Percentiles rank a stretch among this genome's conserved stretches.
Conservation (phyloP, 2,888 invertebrate species). For the Vannuccia rotundouncinata region DNA sequence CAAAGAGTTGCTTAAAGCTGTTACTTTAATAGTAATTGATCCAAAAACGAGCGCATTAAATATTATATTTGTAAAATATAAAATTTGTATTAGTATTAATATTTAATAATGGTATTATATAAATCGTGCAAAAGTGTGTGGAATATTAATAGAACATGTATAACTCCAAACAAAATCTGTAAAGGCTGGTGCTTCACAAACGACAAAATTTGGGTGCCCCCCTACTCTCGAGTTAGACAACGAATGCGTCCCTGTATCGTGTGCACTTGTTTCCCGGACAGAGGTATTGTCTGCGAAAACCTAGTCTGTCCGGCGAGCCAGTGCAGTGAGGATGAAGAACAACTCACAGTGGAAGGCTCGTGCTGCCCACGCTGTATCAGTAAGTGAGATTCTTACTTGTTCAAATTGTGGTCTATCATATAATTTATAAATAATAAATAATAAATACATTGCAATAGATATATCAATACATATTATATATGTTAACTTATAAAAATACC, state of each 20-base stretch:
- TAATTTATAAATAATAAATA: neutral
- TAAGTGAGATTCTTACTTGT: neutral
- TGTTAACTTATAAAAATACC: neutral
- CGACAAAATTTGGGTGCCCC: neutral
- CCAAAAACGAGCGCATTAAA: too few species aligned
- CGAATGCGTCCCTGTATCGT: neutral
- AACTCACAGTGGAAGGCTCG: neutral
- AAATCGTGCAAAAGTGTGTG: too few species aligned
- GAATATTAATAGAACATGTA: too few species aligned
- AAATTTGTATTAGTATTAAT: too few species aligned
- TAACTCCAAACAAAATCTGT: too few species aligned
- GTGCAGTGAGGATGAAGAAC: slow-evolving; percentile 11
- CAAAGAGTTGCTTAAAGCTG: too few species aligned
- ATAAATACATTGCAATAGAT: neutral
- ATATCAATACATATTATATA: too few species aligned
- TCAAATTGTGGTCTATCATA: neutral
- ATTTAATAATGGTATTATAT: too few species aligned
- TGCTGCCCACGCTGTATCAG: neutral
- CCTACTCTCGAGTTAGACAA: neutral
- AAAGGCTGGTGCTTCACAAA: slow-evolving; percentile 1
- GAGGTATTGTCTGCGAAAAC: neutral
- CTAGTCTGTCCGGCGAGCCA: neutral
- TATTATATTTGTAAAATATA: too few species aligned
- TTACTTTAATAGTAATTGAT: too few species aligned
- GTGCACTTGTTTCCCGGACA: neutral